A percentile compares a stretch with the other conserved stretches of the same genome.
Evolutionary conservation across 2,797 vertebrate species (phyloP).

Genomic region (Helostoma temminkii): DNA sequence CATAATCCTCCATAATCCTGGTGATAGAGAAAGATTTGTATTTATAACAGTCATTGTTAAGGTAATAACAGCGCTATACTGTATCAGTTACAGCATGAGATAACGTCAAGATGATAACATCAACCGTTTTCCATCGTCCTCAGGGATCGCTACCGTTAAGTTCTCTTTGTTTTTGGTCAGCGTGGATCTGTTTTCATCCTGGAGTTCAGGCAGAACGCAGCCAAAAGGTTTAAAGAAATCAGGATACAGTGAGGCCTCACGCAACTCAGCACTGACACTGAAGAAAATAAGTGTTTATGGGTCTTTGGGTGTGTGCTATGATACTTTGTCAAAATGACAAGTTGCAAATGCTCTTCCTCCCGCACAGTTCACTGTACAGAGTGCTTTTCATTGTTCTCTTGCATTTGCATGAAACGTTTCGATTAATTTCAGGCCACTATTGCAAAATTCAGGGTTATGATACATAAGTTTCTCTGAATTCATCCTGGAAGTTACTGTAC

Average conservation of each 20-base stretch:
- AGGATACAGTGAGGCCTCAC: not conserved
- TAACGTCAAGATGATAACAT: not conserved
- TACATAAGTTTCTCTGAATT: too few species aligned
- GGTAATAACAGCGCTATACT: too few species aligned
- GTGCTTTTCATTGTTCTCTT: not conserved
- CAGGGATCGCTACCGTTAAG: not conserved
- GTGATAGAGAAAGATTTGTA: too few species aligned
- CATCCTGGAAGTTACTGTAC: too few species aligned
- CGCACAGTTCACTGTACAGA: not conserved
- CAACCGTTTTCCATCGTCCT: not conserved
- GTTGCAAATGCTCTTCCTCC: slow-evolving; percentile 12
- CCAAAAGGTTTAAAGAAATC: slow-evolving; percentile 5
- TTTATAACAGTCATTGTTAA: too few species aligned
- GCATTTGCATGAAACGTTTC: not conserved
- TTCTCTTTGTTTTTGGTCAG: slow-evolving; percentile 28
- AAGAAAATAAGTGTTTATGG: slow-evolving; percentile 27
- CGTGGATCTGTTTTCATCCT: slow-evolving; percentile 30
- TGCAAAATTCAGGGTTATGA: too few species aligned
- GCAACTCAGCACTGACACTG: not conserved
- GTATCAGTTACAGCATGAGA: not conserved
- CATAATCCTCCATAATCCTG: too few species aligned
- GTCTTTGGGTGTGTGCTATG: not conserved
- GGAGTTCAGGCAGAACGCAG: slow-evolving; percentile 11
- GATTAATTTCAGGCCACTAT: not conserved
- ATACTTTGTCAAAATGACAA: slow-evolving; percentile 15